Conservation (phyloP, 2,113 vertebrate species). For the Rhinoptilus africanus region DNA sequence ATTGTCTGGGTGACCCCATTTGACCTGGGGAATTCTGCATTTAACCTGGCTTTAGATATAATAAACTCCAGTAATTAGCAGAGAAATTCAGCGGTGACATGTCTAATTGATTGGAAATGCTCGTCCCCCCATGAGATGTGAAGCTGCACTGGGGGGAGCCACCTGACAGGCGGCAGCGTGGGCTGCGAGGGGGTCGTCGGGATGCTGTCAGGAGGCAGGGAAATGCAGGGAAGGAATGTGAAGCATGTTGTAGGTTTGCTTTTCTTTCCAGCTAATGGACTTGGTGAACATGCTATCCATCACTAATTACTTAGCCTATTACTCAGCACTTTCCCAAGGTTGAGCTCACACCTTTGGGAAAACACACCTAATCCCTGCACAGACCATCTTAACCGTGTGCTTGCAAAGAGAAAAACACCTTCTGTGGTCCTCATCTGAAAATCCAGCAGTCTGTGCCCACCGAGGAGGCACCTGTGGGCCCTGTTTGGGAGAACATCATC, state of each 20-base stretch:
- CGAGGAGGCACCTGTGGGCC: background rate
- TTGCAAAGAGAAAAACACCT: background rate
- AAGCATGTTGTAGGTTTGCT: slow-evolving; percentile 24
- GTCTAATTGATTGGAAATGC: slow-evolving; percentile 68
- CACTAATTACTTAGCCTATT: slow-evolving; percentile 40
- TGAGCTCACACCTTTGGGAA: slow-evolving; percentile 41
- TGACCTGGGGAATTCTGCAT: slow-evolving; percentile 72
- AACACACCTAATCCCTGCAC: background rate
- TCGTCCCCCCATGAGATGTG: fast-evolving
- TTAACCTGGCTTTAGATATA: slow-evolving; percentile 73
- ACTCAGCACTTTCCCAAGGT: slow-evolving; percentile 50
- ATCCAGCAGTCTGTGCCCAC: background rate
- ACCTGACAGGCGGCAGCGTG: background rate
- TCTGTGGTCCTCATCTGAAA: background rate
- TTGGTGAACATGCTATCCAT: slow-evolving; percentile 31
- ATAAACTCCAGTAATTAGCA: slow-evolving; percentile 72
- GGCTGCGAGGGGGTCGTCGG: background rate
- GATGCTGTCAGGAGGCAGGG: slow-evolving; percentile 9
- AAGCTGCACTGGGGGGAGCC: background rate
- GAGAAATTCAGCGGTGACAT: slow-evolving; percentile 20
- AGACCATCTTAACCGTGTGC: background rate
- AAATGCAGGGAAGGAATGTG: slow-evolving; percentile 13
- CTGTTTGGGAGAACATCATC: background rate
- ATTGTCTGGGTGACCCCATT: slow-evolving; percentile 55
- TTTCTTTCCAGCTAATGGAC: slow-evolving; percentile 55